A percentile compares a stretch with the other conserved stretches of the same genome.
Conservation (phyloP, 2,888 invertebrate genomes). For the Drosophila pegasa region DNA sequence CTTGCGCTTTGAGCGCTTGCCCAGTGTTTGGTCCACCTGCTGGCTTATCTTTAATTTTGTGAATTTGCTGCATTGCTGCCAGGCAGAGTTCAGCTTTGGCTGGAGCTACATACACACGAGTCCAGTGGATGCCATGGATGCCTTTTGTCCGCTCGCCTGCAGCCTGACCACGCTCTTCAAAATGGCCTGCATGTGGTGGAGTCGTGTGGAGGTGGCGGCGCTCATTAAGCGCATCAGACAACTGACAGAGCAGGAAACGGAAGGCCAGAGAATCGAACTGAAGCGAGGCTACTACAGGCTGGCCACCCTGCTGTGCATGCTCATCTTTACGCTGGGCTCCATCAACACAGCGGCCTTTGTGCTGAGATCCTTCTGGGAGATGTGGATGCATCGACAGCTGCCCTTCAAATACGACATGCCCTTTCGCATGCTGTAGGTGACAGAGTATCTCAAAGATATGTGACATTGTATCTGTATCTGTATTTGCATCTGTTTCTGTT, state of each 20-base stretch:
- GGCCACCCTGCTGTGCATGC: slow-evolving; percentile 58
- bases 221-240: slow-evolving; percentile 51
- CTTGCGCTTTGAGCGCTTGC: slow-evolving; percentile 38
- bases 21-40: slow-evolving; percentile 15
- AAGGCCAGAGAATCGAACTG: not conserved
- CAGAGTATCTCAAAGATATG: not conserved
- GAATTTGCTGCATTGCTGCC: slow-evolving; percentile 67
- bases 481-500: not conserved
- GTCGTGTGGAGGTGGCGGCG: slow-evolving; percentile 50
- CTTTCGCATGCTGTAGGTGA: slow-evolving; percentile 63
- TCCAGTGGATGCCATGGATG: slow-evolving; percentile 69
- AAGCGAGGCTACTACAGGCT: slow-evolving; percentile 46
- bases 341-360: slow-evolving; percentile 68
- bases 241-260: slow-evolving; percentile 50
- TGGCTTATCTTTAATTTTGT: slow-evolving; percentile 64
- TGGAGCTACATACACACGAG: slow-evolving; percentile 54
- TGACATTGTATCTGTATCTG: not conserved
- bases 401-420: slow-evolving; percentile 71
- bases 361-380: slow-evolving; percentile 65
- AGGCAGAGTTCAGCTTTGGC: slow-evolving; percentile 66
- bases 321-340: slow-evolving; percentile 59
- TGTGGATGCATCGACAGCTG: slow-evolving; percentile 40
- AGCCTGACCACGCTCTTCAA: slow-evolving; percentile 68
- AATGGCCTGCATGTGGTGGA: slow-evolving; percentile 62
- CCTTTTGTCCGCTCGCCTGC: slow-evolving; percentile 70